Conservation (phyloP, 2,888 invertebrate species). For the Crematogaster levior region DNA sequence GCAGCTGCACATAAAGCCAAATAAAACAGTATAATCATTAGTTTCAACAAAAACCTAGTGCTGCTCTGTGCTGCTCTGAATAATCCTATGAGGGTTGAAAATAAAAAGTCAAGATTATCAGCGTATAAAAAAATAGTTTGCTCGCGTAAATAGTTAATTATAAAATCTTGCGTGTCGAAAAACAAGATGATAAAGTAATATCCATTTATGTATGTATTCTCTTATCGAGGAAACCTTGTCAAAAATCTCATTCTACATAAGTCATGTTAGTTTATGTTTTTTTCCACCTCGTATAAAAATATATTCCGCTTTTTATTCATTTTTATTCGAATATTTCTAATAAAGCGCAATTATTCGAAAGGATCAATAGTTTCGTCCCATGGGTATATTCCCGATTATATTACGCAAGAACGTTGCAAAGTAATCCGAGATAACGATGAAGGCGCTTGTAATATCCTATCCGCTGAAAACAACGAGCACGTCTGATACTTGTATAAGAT, state of each 20-base stretch:
- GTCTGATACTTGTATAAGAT: slow-evolving; percentile 27
- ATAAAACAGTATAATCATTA: slow-evolving; percentile 21
- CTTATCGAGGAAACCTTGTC: background rate
- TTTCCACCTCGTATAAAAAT: background rate
- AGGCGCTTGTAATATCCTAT: slow-evolving; percentile 28
- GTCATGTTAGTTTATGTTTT: background rate
- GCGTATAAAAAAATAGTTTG: background rate
- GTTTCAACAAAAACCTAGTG: background rate
- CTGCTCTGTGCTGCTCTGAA: background rate
- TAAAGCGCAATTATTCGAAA: slow-evolving; percentile 21
- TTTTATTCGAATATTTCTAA: background rate
- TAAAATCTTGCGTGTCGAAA: background rate
- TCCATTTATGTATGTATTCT: background rate
- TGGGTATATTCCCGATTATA: slow-evolving; percentile 16
- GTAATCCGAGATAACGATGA: slow-evolving; percentile 26
- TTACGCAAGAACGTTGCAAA: slow-evolving; percentile 26
- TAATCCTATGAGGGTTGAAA: slow-evolving; percentile 1
- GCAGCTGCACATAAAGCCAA: background rate
- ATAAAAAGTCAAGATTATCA: slow-evolving; percentile 3
- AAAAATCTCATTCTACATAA: background rate
- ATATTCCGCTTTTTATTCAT: background rate
- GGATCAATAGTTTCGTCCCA: slow-evolving; percentile 19
- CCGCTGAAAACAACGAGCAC: background rate
- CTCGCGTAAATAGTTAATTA: slow-evolving; percentile 14
- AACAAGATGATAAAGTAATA: background rate